These are phyloP conservation scores for Siniperca knerii DNA, from an alignment of 2,113 vertebrate genomes.

Conservation along the genomic window DNA sequence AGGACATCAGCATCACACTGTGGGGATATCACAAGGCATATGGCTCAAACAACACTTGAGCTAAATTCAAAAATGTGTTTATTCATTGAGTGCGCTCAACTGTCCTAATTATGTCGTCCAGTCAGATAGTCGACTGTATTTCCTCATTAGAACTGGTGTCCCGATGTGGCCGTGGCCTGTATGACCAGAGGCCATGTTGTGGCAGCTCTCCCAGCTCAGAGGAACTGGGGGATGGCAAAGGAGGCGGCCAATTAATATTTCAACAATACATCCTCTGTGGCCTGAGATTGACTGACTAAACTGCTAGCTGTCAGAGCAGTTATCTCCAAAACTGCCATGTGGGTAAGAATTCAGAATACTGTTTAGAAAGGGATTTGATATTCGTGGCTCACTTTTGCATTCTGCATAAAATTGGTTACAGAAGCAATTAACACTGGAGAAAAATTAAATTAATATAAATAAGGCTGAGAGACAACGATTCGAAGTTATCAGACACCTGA, in stretches of 20 bases:
- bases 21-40: slow-evolving; percentile 45
- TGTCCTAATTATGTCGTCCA: slow-evolving; percentile 60
- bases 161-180: slow-evolving; percentile 49
- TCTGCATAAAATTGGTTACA: slow-evolving; percentile 43
- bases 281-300: slow-evolving; percentile 68
- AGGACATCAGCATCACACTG: slow-evolving; percentile 52
- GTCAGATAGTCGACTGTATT: slow-evolving; percentile 48
- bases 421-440: slow-evolving; percentile 53
- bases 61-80: slow-evolving; percentile 62
- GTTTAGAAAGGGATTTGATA: slow-evolving; percentile 43
- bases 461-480: slow-evolving; percentile 41
- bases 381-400: slow-evolving; percentile 45
- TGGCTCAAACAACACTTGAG: slow-evolving; percentile 47
- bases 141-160: slow-evolving; percentile 60
- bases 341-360: slow-evolving; percentile 42
- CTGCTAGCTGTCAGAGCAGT: slow-evolving; percentile 53
- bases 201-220: slow-evolving; percentile 70
- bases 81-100: slow-evolving; percentile 39
- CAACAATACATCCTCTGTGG: slow-evolving; percentile 68
- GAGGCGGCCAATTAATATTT: slow-evolving; percentile 76
- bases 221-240: slow-evolving; percentile 56
- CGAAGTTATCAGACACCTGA: slow-evolving; percentile 30
- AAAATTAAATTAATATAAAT: slow-evolving; percentile 60
- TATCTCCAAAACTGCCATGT: slow-evolving; percentile 58
- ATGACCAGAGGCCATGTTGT: slow-evolving; percentile 70